phyloP scores from a whole-genome alignment of 2,888 invertebrate species.

The Minunthozetes semirufus region DNA sequence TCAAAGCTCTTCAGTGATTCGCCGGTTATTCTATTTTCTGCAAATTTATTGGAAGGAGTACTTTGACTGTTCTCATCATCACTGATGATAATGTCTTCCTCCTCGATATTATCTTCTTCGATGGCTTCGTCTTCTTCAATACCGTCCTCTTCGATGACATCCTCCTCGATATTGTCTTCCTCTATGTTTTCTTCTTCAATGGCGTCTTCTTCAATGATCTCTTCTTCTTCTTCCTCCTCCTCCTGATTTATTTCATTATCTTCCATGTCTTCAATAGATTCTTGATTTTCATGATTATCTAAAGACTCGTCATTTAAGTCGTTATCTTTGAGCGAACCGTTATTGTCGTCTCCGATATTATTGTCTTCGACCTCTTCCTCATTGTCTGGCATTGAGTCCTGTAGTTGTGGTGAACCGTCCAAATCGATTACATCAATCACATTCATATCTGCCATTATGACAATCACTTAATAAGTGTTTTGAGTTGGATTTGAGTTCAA shows the following conservation, averaged over 20 bases:
- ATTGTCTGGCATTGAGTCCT: constrained; percentile 3
- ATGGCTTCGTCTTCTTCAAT: constrained; percentile 25
- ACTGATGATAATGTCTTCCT: constrained; percentile 22
- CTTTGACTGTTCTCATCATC: constrained; percentile 30
- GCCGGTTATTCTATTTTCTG: not conserved
- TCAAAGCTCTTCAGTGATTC: constrained; percentile 1
- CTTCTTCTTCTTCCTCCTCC: constrained; percentile 42
- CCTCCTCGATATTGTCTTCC: constrained; percentile 47
- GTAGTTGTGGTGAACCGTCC: not conserved
- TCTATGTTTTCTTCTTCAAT: constrained; percentile 29
- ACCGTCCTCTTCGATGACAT: not conserved
- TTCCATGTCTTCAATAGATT: constrained; percentile 9
- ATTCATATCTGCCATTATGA: constrained; percentile 20
- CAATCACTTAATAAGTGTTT: not conserved
- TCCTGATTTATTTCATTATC: constrained; percentile 34
- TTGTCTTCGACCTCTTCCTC: constrained; percentile 2
- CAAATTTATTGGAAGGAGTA: not conserved
- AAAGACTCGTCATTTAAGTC: constrained; percentile 3
- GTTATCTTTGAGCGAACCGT: constrained; percentile 18
- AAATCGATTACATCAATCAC: constrained; percentile 15
- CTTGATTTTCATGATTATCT: constrained; percentile 19
- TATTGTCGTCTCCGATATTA: not conserved
- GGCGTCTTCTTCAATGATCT: constrained; percentile 45
- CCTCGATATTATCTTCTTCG: constrained; percentile 14
- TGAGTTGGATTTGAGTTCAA: not conserved